A percentile compares a stretch with the other conserved stretches of the same genome.
These are phyloP conservation scores for Saccopteryx bilineata DNA, from an alignment of 2,113 vertebrate genomes.

Conservation along the genomic window DNA sequence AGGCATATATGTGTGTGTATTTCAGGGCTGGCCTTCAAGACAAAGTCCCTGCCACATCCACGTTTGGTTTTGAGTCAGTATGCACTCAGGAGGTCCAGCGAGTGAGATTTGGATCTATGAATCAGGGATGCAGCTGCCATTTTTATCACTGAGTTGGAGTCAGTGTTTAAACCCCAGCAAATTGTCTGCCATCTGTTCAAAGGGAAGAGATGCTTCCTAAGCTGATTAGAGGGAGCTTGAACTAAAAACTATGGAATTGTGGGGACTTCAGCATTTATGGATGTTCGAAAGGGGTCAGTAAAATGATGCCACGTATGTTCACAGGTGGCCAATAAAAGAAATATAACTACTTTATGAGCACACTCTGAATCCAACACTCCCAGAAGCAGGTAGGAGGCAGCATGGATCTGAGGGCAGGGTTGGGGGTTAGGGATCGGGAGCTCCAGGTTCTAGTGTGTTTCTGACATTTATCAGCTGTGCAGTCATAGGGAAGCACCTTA, in stretches of 20 bases:
- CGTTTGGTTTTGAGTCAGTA: neutral
- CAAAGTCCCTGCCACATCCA: neutral
- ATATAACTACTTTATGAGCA: neutral
- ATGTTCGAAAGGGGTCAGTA: neutral
- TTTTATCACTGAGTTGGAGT: constrained; percentile 18
- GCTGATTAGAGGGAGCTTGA: constrained; percentile 6
- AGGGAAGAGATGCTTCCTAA: constrained; percentile 36
- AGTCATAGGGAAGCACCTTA: neutral
- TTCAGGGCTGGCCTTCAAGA: neutral
- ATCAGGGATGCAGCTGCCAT: neutral
- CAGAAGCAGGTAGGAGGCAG: neutral
- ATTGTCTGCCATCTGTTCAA: constrained; percentile 69
- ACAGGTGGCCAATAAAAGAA: neutral
- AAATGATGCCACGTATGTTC: neutral
- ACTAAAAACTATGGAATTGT: neutral
- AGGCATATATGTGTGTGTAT: neutral
- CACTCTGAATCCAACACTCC: neutral
- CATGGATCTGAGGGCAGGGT: neutral
- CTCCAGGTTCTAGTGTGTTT: too few species aligned
- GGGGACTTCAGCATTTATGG: neutral
- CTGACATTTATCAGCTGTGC: neutral
- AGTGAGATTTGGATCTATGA: constrained; percentile 1
- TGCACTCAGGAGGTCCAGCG: neutral
- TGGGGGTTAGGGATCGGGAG: neutral
- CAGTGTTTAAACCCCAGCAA: constrained; percentile 56